Base-by-base conservation (phyloP, 2,797 vertebrate genomes). In the Sarcophilus harrisii region DNA sequence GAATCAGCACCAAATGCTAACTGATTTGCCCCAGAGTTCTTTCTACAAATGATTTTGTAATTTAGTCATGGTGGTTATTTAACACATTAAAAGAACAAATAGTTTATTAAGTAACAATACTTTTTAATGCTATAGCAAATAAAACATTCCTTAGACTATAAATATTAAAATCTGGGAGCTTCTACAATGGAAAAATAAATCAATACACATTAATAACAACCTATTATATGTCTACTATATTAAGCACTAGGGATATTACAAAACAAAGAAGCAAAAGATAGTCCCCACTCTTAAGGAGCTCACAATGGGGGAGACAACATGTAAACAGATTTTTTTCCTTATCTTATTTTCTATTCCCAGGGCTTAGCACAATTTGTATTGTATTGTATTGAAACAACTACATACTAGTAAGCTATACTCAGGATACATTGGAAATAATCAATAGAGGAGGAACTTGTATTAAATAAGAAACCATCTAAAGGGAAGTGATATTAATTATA, bases 1-100 rank as follows among this genome's bases (percentile, higher is more conserved):
- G 52, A 73, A 0, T 1, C 45, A 30, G 10, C 38, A 45, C 16
- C 29, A 58, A 87, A 27, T 16, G 0, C 24, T 1, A 0, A 0
- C 0, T 5, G 10, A 0, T 58, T 57, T 5, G 3, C 54, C 45
- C 12, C 38, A 55, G 60, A 28, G 81, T 10, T 0, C 5, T 24
- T 49, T 4, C 49, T 92, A 58, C 57, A 29, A 92, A 91, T 13
- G n/a, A 21, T 66, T 93, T 92, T 94, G 4, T 93, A 92, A 66
- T 29, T 6, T 18, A 38, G 81, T 90, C 38, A 58, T 55, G 55
- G 27, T 0, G 52, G 28, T 55, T 92, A 92, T 93, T 81, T 52
- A 92, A 92, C 21, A 59, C 49, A 58, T 91, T 57, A 90, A 93
- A 93, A 16, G n/a, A 81, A 5, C 12, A n/a, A 32, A 57, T 27